Conservation (phyloP, 1,140 invertebrate genomes). For the Epicauta chinensis region DNA sequence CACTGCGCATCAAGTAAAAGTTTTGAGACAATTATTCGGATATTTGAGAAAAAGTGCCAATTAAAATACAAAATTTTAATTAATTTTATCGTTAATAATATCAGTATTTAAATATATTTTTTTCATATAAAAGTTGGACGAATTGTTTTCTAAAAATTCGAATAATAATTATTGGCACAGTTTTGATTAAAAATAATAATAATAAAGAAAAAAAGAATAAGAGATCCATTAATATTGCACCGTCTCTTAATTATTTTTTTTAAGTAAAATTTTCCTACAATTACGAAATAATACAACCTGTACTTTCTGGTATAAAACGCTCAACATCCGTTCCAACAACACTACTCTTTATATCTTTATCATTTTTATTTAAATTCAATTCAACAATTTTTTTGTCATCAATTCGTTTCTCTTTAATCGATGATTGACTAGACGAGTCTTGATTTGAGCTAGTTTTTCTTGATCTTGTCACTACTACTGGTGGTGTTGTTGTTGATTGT, state of each 20-base stretch:
- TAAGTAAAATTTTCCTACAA: not conserved
- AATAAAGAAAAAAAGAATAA: too few species aligned
- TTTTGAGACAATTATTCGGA: too few species aligned
- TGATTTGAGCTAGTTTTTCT: slow-evolving; percentile 38
- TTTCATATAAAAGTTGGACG: too few species aligned
- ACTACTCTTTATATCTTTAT: slow-evolving; percentile 4
- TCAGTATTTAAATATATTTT: too few species aligned
- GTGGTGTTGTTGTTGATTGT: too few species aligned
- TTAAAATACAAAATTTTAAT: too few species aligned
- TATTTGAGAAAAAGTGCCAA: too few species aligned
- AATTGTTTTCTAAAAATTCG: too few species aligned
- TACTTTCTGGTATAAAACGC: slow-evolving; percentile 28
- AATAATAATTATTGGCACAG: not conserved
- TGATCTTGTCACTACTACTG: slow-evolving; percentile 19
- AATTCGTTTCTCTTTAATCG: slow-evolving; percentile 22
- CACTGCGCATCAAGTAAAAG: too few species aligned
- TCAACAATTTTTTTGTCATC: slow-evolving; percentile 4
- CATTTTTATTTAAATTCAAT: slow-evolving; percentile 1
- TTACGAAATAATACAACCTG: slow-evolving; percentile 33
- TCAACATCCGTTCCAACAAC: slow-evolving; percentile 18
- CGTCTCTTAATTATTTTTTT: not conserved
- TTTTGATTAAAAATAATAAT: not conserved
- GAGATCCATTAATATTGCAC: slow-evolving; percentile 1
- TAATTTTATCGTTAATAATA: too few species aligned
- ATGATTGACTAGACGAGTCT: slow-evolving; percentile 25